phyloP scores from a whole-genome alignment of 64 coral and sea anemone genomes.

The Dendrophyllia cribrosa region DNA sequence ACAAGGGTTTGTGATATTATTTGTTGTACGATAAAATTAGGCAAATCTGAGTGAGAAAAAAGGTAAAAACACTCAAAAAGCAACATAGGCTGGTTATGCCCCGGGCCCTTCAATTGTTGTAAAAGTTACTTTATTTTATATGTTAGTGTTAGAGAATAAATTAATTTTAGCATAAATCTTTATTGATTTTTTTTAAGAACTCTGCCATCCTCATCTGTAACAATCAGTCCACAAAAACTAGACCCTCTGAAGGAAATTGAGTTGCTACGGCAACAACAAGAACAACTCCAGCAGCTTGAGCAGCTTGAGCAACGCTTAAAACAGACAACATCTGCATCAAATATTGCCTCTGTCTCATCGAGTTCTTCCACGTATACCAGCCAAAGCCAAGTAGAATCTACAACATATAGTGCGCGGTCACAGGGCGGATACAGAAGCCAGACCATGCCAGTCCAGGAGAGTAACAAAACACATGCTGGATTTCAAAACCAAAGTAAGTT shows the following conservation, averaged over 20 bases:
- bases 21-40: too few species aligned
- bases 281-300: constrained; percentile 78
- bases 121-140: too few species aligned
- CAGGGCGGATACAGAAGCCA: neutral
- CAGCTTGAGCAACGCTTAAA: constrained; percentile 64
- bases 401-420: neutral
- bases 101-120: too few species aligned
- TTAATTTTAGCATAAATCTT: neutral
- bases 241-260: constrained; percentile 84
- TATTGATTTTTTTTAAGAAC: neutral
- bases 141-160: too few species aligned
- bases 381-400: neutral
- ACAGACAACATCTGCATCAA: neutral
- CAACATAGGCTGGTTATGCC: too few species aligned
- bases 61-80: too few species aligned
- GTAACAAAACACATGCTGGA: neutral
- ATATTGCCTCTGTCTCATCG: neutral
- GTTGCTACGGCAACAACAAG: constrained; percentile 70
- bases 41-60: too few species aligned
- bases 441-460: neutral
- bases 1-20: too few species aligned
- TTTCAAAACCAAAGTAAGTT: neutral
- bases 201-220: neutral
- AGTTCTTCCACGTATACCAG: neutral
- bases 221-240: constrained; percentile 38